Evolutionary conservation across 2,797 vertebrate genomes (phyloP).

Genomic region (Gobionotothen gibberifrons): DNA sequence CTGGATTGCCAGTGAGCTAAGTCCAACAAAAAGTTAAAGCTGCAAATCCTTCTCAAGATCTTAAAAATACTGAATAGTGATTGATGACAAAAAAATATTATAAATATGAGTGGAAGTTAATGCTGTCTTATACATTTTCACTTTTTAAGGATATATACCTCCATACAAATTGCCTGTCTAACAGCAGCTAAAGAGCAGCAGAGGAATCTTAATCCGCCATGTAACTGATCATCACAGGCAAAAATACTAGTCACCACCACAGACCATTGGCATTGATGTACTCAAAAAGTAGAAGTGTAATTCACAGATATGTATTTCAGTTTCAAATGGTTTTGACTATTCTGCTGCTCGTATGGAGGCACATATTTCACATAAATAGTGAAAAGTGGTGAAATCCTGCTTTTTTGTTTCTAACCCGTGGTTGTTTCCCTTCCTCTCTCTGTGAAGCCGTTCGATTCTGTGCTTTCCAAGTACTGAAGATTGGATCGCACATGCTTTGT

Average conservation of each 20-base stretch:
- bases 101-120: constrained; percentile 29
- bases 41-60: constrained; percentile 38
- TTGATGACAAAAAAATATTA: constrained; percentile 7
- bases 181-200: constrained; percentile 10
- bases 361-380: constrained; percentile 57
- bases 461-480: constrained; percentile 48
- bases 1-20: constrained; percentile 66
- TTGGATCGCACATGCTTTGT: constrained; percentile 77
- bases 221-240: constrained; percentile 11
- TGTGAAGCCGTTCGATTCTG: constrained; percentile 55
- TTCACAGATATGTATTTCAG: constrained; percentile 17
- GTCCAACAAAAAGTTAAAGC: constrained; percentile 27
- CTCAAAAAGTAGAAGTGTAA: constrained; percentile 36
- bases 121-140: constrained; percentile 36
- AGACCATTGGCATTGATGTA: constrained; percentile 25
- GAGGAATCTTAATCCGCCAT: constrained; percentile 3
- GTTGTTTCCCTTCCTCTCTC: constrained; percentile 77
- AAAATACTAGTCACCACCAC: constrained; percentile 24
- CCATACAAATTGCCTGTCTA: constrained; percentile 23
- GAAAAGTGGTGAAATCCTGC: constrained; percentile 78
- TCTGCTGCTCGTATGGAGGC: constrained; percentile 35
- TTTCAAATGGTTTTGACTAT: constrained; percentile 21
- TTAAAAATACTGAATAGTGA: constrained; percentile 20
- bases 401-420: constrained; percentile 62
- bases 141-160: constrained; percentile 51